phyloP scores from a whole-genome alignment of 2,797 vertebrate species.

The Hozukius guyotensis region DNA sequence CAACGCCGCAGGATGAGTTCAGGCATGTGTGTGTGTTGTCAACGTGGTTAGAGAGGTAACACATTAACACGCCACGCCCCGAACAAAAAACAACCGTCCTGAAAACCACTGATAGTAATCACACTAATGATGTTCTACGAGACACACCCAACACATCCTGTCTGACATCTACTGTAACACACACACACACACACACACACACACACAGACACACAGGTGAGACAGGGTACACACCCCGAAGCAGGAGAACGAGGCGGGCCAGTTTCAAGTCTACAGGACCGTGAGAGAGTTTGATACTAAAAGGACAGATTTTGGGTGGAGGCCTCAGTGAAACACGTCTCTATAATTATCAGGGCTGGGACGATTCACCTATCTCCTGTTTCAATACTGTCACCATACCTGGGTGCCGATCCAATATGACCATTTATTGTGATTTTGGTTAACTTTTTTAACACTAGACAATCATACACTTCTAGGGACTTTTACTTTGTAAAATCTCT shows the following conservation, averaged over 20 bases:
- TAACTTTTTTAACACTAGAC: too few species aligned
- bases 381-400: too few species aligned
- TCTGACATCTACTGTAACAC: background rate
- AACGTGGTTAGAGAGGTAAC: background rate
- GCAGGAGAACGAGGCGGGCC: background rate
- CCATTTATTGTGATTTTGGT: too few species aligned
- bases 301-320: too few species aligned
- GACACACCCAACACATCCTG: conserved; percentile 1
- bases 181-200: conserved; percentile 10
- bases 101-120: background rate
- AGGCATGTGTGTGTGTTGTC: background rate
- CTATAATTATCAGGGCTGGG: too few species aligned
- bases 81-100: conserved; percentile 19
- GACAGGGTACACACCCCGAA: background rate
- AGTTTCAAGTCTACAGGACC: too few species aligned
- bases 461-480: too few species aligned
- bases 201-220: conserved; percentile 3
- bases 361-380: too few species aligned
- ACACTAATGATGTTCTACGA: background rate
- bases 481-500: too few species aligned
- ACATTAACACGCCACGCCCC: conserved; percentile 1
- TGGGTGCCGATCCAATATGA: too few species aligned
- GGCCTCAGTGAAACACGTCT: too few species aligned
- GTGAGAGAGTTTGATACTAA: too few species aligned
- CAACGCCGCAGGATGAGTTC: background rate